These are phyloP conservation scores for Taenaris catops DNA, from an alignment of 2,888 invertebrate species.

Conservation along the genomic window DNA sequence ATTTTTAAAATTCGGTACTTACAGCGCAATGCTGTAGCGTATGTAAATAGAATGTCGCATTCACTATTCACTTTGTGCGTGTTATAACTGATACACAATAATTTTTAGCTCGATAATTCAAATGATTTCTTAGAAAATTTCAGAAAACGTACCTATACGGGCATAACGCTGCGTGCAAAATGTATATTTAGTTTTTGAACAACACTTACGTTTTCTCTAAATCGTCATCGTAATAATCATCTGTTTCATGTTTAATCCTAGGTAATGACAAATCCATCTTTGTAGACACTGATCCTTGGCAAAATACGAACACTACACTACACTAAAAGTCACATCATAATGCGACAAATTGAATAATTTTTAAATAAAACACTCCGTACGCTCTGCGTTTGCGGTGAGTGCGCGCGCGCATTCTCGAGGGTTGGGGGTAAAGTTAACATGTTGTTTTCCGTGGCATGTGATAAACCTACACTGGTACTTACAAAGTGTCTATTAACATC, in stretches of 20 bases:
- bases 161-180: too few species aligned
- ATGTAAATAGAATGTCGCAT: too few species aligned
- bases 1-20: too few species aligned
- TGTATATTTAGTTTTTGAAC: neutral
- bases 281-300: constrained; percentile 30
- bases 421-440: constrained; percentile 47
- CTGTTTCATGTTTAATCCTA: constrained; percentile 52
- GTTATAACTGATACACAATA: too few species aligned
- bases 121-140: too few species aligned
- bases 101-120: too few species aligned
- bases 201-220: constrained; percentile 34
- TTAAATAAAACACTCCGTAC: constrained; percentile 33
- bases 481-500: too few species aligned
- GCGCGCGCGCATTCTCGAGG: constrained; percentile 58
- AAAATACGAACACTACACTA: constrained; percentile 28
- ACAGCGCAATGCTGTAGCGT: too few species aligned
- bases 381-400: constrained; percentile 26
- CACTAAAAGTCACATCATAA: constrained; percentile 22
- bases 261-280: constrained; percentile 65
- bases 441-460: too few species aligned
- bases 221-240: constrained; percentile 45
- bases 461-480: too few species aligned
- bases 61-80: too few species aligned
- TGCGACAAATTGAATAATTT: constrained; percentile 8
- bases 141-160: too few species aligned